Evolutionary conservation across 2,797 vertebrate genomes (phyloP).

Genomic region (Enteromius afrohamiltoni): DNA sequence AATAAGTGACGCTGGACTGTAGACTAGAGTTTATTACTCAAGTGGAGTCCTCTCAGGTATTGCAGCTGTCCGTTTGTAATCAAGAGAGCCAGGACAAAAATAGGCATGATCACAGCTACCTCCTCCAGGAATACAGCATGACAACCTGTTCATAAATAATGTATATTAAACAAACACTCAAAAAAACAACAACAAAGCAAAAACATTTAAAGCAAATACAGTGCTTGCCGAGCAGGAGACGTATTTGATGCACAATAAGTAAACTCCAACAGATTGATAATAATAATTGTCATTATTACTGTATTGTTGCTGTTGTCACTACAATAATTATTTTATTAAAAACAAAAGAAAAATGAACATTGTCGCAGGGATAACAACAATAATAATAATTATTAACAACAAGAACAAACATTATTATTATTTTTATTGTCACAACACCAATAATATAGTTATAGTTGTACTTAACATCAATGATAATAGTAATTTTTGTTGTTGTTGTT

Average conservation of each 20-base stretch:
- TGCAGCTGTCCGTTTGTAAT: slow-evolving; percentile 61
- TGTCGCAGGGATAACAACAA: neutral
- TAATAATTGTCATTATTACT: neutral
- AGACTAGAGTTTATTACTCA: slow-evolving; percentile 36
- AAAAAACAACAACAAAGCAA: slow-evolving; percentile 14
- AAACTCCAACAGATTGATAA: neutral
- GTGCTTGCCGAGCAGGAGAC: neutral
- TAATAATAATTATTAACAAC: neutral
- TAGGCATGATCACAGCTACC: slow-evolving; percentile 52
- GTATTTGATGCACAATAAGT: neutral
- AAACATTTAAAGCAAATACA: neutral
- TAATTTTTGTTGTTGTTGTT: neutral
- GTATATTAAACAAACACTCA: slow-evolving; percentile 39
- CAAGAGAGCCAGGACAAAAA: slow-evolving; percentile 56
- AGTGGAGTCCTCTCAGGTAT: slow-evolving; percentile 54
- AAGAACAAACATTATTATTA: neutral
- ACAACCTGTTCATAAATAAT: slow-evolving; percentile 50
- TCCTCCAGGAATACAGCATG: slow-evolving; percentile 46
- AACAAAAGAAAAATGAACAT: neutral
- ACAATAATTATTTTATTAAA: neutral
- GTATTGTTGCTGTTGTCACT: neutral
- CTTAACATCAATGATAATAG: neutral
- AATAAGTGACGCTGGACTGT: slow-evolving; percentile 10
- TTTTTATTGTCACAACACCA: no score
- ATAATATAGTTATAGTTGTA: no score